phyloP scores from a whole-genome alignment of 1,140 invertebrate species.

The Ceratina calcarata region DNA sequence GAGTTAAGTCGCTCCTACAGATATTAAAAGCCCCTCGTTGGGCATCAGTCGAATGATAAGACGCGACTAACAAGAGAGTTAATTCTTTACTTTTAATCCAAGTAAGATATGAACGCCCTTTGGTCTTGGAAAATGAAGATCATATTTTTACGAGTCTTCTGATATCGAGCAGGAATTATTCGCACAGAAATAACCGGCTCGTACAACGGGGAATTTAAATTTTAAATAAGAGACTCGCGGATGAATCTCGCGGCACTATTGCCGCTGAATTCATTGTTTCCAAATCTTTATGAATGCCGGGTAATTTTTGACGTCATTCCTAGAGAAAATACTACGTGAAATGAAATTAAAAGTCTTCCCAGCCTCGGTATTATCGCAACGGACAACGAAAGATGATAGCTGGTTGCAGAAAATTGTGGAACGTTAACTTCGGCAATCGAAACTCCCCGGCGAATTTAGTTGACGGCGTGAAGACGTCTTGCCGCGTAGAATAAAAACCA shows the following conservation, averaged over 20 bases:
- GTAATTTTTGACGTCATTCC: slow-evolving; percentile 14
- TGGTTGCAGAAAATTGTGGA: neutral
- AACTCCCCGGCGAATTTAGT: slow-evolving; percentile 33
- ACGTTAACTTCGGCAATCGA: slow-evolving; percentile 16
- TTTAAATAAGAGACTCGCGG: slow-evolving; percentile 11
- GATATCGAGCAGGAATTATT: neutral
- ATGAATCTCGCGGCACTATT: neutral
- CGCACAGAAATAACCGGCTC: neutral
- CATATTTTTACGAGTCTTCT: slow-evolving; percentile 1
- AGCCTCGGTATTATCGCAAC: neutral
- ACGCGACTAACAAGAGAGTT: neutral
- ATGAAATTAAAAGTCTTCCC: slow-evolving; percentile 17
- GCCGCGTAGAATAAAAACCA: neutral
- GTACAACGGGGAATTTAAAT: slow-evolving; percentile 13
- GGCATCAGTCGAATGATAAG: slow-evolving; percentile 1
- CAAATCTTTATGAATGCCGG: slow-evolving; percentile 18
- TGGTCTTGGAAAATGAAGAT: no score
- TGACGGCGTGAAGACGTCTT: slow-evolving; percentile 30
- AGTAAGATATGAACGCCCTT: no score
- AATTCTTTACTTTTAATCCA: no score
- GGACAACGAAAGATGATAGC: neutral
- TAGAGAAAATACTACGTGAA: no score
- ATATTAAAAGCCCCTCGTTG: neutral
- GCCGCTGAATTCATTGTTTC: slow-evolving; percentile 1
- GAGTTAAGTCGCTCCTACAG: neutral